Evolutionary conservation across 2,113 vertebrate species (phyloP).

Genomic region (Zosterops borbonicus): DNA sequence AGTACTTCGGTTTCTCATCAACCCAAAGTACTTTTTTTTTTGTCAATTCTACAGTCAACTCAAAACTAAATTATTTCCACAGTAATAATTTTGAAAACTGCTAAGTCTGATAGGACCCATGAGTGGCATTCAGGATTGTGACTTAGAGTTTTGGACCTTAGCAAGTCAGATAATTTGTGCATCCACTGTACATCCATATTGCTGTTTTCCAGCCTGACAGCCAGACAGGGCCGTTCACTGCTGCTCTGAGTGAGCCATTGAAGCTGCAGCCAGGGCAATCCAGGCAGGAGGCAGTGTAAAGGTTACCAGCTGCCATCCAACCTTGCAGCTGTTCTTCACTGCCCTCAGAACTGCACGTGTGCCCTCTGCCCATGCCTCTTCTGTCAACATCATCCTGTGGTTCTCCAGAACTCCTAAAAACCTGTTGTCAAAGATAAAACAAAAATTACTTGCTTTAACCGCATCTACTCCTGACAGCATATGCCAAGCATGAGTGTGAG

Average conservation of each 20-base stretch:
- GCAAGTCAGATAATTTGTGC: background rate
- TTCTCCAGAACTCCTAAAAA: slow-evolving; percentile 10
- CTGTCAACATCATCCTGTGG: background rate
- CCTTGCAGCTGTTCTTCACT: slow-evolving; percentile 13
- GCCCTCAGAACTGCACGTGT: background rate
- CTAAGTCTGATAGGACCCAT: background rate
- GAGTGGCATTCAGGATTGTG: background rate
- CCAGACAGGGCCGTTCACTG: background rate
- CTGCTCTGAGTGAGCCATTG: background rate
- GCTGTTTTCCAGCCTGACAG: background rate
- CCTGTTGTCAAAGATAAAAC: slow-evolving; percentile 4
- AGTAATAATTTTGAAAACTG: background rate
- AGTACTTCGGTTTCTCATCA: slow-evolving; percentile 13
- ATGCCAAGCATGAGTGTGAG: background rate
- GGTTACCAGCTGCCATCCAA: slow-evolving; percentile 2
- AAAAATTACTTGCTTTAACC: slow-evolving; percentile 6
- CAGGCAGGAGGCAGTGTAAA: background rate
- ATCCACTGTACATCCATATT: background rate
- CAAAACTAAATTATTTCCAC: background rate
- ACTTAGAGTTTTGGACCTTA: background rate
- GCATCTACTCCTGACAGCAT: background rate
- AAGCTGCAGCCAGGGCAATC: background rate
- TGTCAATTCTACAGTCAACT: background rate
- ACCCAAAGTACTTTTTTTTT: background rate
- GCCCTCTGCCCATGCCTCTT: background rate